Evolutionary conservation across 2,888 invertebrate species (phyloP).

Genomic region (Euplexia lucipara): DNA sequence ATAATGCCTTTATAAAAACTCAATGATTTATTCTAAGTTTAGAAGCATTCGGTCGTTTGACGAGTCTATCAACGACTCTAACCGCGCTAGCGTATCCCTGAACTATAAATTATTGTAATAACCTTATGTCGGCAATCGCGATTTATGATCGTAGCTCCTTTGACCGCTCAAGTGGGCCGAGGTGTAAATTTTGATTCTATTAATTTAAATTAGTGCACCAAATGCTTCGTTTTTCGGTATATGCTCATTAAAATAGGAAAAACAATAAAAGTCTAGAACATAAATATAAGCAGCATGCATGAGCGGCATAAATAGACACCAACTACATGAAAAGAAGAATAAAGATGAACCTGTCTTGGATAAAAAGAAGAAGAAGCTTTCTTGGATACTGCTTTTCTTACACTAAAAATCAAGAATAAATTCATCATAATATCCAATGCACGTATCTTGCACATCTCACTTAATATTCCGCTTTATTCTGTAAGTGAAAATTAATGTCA

Average conservation of each 20-base stretch:
- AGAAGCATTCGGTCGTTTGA: conserved; percentile 69
- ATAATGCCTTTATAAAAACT: conserved; percentile 89
- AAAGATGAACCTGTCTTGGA: no score
- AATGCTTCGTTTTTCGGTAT: conserved; percentile 18
- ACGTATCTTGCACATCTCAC: not conserved
- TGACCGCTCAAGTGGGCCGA: conserved; percentile 36
- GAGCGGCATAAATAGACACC: no score
- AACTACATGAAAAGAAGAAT: no score
- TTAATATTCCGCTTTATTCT: conserved; percentile 37
- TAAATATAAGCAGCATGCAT: not conserved
- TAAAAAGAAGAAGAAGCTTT: no score
- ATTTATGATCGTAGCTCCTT: conserved; percentile 56
- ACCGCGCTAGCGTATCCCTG: conserved; percentile 53
- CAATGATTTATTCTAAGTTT: conserved; percentile 84
- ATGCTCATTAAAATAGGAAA: conserved; percentile 25
- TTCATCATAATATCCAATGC: not conserved
- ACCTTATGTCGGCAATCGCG: conserved; percentile 58
- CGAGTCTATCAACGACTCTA: conserved; percentile 66
- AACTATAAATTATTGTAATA: conserved; percentile 70
- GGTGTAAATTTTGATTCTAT: conserved; percentile 67
- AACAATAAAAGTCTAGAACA: no score
- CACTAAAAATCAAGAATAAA: not conserved
- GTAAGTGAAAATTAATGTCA: conserved; percentile 33
- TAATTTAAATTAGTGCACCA: conserved; percentile 40
- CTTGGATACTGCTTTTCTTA: no score